Conservation (phyloP, 2,888 invertebrate genomes). For the Campoplex nolae region DNA sequence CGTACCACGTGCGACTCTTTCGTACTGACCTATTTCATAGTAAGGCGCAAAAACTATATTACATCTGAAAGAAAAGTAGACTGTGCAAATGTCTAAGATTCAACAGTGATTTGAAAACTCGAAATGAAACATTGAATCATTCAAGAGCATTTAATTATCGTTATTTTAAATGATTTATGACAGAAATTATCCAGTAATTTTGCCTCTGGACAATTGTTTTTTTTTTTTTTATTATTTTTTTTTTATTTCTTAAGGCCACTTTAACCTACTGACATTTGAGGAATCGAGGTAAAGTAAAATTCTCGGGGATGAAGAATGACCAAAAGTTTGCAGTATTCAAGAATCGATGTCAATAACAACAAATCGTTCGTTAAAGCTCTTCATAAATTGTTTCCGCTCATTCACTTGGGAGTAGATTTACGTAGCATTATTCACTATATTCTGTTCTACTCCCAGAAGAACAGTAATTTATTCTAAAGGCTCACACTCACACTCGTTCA, state of each 20-base stretch:
- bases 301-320: background rate
- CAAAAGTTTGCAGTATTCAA: background rate
- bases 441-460: constrained; percentile 7
- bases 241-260: background rate
- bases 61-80: background rate
- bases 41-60: background rate
- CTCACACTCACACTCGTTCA: background rate
- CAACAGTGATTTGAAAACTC: background rate
- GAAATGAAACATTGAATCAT: background rate
- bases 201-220: background rate
- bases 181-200: background rate
- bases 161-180: background rate
- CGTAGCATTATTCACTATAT: constrained; percentile 2
- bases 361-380: background rate
- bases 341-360: background rate
- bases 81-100: background rate
- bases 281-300: background rate
- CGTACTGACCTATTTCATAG: background rate
- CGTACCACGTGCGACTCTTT: background rate
- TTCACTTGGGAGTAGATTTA: background rate
- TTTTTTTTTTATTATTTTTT: background rate
- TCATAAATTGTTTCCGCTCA: background rate
- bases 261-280: background rate
- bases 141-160: background rate
- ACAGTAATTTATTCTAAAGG: constrained; percentile 35